A percentile compares a stretch with the other conserved stretches of the same genome.
Conservation (phyloP, 1,140 invertebrate genomes). For the Achatina immaculata region DNA sequence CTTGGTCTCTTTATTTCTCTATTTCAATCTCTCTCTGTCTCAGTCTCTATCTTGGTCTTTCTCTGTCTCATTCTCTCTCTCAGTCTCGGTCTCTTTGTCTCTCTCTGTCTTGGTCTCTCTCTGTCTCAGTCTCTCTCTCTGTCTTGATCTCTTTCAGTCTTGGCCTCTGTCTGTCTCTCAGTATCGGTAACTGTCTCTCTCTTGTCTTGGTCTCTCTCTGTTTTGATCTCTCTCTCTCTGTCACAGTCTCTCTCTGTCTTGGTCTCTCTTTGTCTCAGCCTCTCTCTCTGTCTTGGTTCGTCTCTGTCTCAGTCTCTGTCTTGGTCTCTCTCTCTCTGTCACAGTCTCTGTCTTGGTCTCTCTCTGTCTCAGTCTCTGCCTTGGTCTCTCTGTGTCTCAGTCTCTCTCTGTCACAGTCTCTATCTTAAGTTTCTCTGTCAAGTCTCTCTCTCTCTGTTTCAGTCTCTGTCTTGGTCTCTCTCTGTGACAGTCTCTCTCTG, state of each 20-base stretch:
- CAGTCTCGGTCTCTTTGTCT: not conserved
- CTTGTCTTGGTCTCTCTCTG: not conserved
- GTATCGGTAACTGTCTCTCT: not conserved
- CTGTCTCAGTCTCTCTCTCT: not conserved
- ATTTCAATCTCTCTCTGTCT: not conserved
- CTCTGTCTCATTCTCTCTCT: not conserved
- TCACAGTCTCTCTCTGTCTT: not conserved
- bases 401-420: constrained; percentile 6
- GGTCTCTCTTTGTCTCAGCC: not conserved
- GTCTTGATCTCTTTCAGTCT: constrained; percentile 13
- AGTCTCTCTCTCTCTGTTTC: not conserved
- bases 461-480: not conserved
- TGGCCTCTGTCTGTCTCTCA: not conserved
- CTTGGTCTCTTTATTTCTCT: not conserved
- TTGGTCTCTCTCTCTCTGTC: too few species aligned
- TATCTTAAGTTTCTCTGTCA: not conserved
- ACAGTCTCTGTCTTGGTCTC: not conserved
- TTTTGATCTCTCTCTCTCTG: not conserved
- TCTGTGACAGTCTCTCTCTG: constrained; percentile 19
- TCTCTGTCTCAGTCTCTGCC: constrained; percentile 22
- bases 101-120: too few species aligned
- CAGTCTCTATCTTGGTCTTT: not conserved
- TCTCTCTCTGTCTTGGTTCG: not conserved
- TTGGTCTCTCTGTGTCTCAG: not conserved
- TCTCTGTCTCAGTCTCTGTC: too few species aligned